A percentile compares a stretch with the other conserved stretches of the same genome.
phyloP scores from a whole-genome alignment of 2,888 invertebrate species.

The Creontiades dilutus region DNA sequence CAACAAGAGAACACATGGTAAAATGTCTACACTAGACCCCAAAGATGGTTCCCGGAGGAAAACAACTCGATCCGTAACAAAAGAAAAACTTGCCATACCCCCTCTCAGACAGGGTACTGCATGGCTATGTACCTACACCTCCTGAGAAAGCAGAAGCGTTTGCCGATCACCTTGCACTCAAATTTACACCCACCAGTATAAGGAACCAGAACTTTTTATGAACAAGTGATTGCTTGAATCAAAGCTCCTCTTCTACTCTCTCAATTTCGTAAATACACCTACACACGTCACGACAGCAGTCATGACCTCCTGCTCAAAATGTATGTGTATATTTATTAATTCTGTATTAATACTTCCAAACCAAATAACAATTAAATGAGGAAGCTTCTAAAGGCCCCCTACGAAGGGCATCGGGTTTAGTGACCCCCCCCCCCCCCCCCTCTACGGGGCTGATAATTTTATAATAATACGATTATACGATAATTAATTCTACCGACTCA shows the following conservation, averaged over 20 bases:
- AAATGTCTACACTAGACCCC: constrained; percentile 38
- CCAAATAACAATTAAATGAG: too few relatives aligned
- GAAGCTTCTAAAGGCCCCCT: too few relatives aligned
- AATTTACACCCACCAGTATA: not conserved
- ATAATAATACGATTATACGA: too few relatives aligned
- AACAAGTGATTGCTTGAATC: not conserved
- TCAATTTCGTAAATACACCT: too few relatives aligned
- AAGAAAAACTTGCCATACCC: constrained; percentile 11
- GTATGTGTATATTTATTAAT: too few relatives aligned
- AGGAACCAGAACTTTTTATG: not conserved
- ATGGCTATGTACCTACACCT: constrained; percentile 16
- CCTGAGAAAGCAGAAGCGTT: constrained; percentile 7
- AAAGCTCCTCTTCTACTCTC: not conserved
- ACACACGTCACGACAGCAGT: too few relatives aligned
- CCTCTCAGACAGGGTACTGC: not conserved
- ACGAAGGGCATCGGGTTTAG: too few relatives aligned
- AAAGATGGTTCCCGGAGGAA: constrained; percentile 29
- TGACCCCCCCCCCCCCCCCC: too few relatives aligned
- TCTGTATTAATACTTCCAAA: too few relatives aligned
- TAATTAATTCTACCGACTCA: too few relatives aligned
- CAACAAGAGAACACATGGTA: not conserved
- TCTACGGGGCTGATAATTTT: too few relatives aligned
- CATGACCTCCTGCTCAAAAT: too few relatives aligned
- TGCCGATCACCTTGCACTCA: not conserved
- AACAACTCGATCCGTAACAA: constrained; percentile 34